These are phyloP conservation scores for Bombus waltoni DNA, from an alignment of 1,140 invertebrate species.

Conservation along the genomic window DNA sequence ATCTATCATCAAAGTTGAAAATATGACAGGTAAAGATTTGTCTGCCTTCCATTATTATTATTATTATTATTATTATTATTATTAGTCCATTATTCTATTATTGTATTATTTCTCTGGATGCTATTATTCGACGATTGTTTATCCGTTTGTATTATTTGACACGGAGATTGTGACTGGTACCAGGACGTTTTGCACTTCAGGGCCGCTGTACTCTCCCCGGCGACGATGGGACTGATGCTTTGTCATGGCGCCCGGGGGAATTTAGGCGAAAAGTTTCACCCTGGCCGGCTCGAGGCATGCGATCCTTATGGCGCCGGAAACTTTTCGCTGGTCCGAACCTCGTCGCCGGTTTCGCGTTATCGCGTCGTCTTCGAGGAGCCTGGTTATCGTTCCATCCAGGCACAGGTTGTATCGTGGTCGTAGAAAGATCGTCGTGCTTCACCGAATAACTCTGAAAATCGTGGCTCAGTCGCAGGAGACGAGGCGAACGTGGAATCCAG, in stretches of 20 bases:
- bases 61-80: too few relatives aligned
- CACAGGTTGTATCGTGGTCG: not conserved
- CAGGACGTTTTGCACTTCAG: not conserved
- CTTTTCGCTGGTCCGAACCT: not conserved
- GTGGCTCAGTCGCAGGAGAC: not conserved
- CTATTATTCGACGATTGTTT: slow-evolving; percentile 1
- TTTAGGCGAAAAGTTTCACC: slow-evolving; percentile 23
- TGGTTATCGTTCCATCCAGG: slow-evolving; percentile 11
- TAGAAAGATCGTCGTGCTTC: not conserved
- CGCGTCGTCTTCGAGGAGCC: not conserved
- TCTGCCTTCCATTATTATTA: too few relatives aligned
- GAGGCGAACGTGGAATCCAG: too few relatives aligned
- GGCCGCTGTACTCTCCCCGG: slow-evolving; percentile 1
- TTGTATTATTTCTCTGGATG: not conserved
- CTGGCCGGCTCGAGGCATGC: not conserved
- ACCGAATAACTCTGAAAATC: not conserved
- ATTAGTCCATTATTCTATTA: too few relatives aligned
- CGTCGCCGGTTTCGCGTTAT: slow-evolving; percentile 12
- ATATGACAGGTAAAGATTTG: too few relatives aligned
- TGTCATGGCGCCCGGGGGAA: slow-evolving; percentile 9
- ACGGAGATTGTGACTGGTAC: not conserved
- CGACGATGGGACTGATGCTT: slow-evolving; percentile 9
- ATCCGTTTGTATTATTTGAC: not conserved
- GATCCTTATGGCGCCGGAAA: slow-evolving; percentile 5
- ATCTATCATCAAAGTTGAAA: too few relatives aligned